Conservation (phyloP, 2,888 invertebrate genomes). For the Artemia sinica region DNA sequence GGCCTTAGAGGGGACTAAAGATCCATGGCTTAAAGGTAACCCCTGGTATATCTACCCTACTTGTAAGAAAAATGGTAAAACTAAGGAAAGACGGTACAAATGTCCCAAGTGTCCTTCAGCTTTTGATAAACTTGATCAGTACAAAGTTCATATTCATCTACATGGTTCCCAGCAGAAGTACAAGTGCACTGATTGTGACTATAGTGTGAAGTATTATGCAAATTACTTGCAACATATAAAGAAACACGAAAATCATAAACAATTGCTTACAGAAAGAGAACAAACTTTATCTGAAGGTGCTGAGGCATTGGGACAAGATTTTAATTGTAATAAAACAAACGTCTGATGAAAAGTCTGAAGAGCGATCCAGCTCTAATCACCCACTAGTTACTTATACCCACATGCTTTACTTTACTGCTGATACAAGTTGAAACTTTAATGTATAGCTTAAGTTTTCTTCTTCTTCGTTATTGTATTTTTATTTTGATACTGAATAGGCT, state of each 20-base stretch:
- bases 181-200: slow-evolving; percentile 65
- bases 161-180: slow-evolving; percentile 69
- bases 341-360: too few species aligned
- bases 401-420: too few species aligned
- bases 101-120: slow-evolving; percentile 72
- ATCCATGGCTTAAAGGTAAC: slow-evolving; percentile 46
- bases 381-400: too few species aligned
- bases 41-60: slow-evolving; percentile 59
- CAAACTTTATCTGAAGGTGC: background rate
- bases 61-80: slow-evolving; percentile 47
- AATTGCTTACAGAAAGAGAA: slow-evolving; percentile 42
- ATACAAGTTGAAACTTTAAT: too few species aligned
- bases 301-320: too few species aligned
- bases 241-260: slow-evolving; percentile 52
- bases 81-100: slow-evolving; percentile 59
- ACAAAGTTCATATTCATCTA: slow-evolving; percentile 57
- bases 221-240: slow-evolving; percentile 57
- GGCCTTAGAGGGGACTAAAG: slow-evolving; percentile 20
- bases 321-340: too few species aligned
- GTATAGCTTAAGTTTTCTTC: too few species aligned
- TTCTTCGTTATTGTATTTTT: too few species aligned
- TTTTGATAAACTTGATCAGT: slow-evolving; percentile 67
- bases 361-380: too few species aligned
- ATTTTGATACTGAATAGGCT: too few species aligned
- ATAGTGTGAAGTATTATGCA: slow-evolving; percentile 68